These are phyloP conservation scores for Geophilus truncorum DNA, from an alignment of 2,888 invertebrate genomes.

Conservation along the genomic window DNA sequence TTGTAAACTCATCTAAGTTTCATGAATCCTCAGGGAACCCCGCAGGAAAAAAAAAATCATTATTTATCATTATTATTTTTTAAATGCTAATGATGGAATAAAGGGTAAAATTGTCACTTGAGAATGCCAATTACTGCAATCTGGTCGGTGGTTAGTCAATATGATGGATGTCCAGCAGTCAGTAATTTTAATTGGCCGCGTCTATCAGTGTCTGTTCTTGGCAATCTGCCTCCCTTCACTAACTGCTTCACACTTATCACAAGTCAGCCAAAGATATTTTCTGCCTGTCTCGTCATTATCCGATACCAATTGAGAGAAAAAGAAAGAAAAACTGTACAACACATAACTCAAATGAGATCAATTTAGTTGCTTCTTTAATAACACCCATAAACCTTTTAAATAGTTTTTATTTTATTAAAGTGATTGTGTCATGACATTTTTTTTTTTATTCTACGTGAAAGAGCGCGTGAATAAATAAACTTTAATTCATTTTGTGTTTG, in stretches of 20 bases:
- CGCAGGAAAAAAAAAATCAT: too few species aligned
- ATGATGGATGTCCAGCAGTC: constrained; percentile 17
- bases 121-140: constrained; percentile 25
- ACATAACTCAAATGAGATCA: not conserved
- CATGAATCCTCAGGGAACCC: too few species aligned
- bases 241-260: constrained; percentile 22
- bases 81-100: not conserved
- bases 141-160: constrained; percentile 17
- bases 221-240: constrained; percentile 25
- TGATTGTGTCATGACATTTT: too few species aligned
- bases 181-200: constrained; percentile 9
- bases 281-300: constrained; percentile 21
- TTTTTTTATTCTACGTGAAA: too few species aligned
- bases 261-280: not conserved
- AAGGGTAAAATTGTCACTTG: not conserved
- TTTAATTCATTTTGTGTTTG: too few species aligned
- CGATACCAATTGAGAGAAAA: not conserved
- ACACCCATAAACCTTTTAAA: too few species aligned
- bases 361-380: not conserved
- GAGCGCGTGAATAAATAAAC: too few species aligned
- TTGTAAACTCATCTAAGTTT: too few species aligned
- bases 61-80: not conserved
- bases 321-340: not conserved
- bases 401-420: too few species aligned
- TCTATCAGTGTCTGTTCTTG: constrained; percentile 1